phyloP scores from a whole-genome alignment of 2,113 vertebrate species.

The Thunnus thynnus region DNA sequence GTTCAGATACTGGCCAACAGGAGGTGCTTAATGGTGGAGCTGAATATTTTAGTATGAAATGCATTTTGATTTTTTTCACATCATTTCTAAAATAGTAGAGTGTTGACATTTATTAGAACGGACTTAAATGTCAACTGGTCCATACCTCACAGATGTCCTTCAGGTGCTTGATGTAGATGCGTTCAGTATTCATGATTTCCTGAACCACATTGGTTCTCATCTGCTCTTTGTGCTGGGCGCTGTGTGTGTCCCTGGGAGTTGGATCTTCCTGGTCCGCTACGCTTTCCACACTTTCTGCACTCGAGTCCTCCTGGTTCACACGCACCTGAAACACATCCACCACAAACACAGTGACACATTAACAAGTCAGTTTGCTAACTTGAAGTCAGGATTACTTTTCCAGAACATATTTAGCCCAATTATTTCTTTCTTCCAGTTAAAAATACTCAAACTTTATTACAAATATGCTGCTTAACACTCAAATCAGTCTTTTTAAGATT shows the following conservation, averaged over 20 bases:
- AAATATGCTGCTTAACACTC: background rate
- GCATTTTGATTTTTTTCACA: background rate
- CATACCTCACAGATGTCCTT: slow-evolving; percentile 97
- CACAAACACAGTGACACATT: background rate
- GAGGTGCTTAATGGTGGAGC: slow-evolving; percentile 50
- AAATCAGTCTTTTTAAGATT: background rate
- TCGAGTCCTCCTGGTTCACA: slow-evolving; percentile 94
- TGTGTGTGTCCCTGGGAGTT: slow-evolving; percentile 83
- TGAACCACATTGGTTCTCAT: slow-evolving; percentile 98
- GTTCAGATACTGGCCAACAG: slow-evolving; percentile 60
- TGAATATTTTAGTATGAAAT: background rate
- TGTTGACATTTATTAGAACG: no score
- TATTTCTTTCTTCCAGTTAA: background rate
- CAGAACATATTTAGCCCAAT: background rate
- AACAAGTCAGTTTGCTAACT: background rate
- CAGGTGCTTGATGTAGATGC: slow-evolving; percentile 97
- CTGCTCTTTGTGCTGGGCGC: slow-evolving; percentile 91
- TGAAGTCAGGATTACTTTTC: background rate
- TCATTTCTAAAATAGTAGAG: background rate
- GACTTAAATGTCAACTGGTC: no score
- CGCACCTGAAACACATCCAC: slow-evolving; percentile 86
- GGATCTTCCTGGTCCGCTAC: slow-evolving; percentile 86
- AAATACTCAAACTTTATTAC: no score
- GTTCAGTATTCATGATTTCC: slow-evolving; percentile 98
- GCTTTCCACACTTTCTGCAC: slow-evolving; percentile 83